phyloP scores from a whole-genome alignment of 2,113 vertebrate species.

The Odontesthes bonariensis region DNA sequence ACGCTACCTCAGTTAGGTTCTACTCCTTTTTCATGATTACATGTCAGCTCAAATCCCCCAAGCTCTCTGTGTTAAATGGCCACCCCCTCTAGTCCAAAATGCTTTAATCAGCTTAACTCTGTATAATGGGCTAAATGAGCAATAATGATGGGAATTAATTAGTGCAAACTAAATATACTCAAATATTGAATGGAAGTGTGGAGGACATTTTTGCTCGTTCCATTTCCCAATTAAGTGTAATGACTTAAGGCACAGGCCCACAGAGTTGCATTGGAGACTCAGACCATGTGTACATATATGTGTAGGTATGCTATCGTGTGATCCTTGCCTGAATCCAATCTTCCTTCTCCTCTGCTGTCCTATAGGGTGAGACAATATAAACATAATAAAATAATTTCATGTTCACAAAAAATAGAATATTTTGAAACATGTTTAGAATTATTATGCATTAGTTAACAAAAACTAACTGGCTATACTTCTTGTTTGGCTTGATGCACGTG shows the following conservation, averaged over 20 bases:
- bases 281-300: constrained; percentile 7
- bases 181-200: constrained; percentile 33
- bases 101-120: constrained; percentile 70
- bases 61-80: not conserved
- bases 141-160: constrained; percentile 64
- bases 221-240: constrained; percentile 41
- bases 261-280: not conserved
- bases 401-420: not conserved
- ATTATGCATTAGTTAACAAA: not conserved
- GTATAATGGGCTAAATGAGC: constrained; percentile 62
- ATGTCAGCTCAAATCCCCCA: not conserved
- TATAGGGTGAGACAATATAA: constrained; percentile 75
- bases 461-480: too few relatives aligned
- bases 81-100: constrained; percentile 28
- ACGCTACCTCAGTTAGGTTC: not conserved
- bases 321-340: constrained; percentile 93
- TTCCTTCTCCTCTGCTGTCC: constrained; percentile 95
- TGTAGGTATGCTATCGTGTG: constrained; percentile 7
- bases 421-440: constrained; percentile 3
- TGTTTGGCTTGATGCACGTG: too few relatives aligned
- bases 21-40: not conserved
- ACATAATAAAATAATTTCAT: constrained; percentile 12
- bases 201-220: constrained; percentile 50
- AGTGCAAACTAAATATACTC: constrained; percentile 41
- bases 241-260: not conserved